A percentile compares a stretch with the other conserved stretches of the same genome.
These are phyloP conservation scores for Aleadryas rufinucha DNA, from an alignment of 2,113 vertebrate species.

Conservation along the genomic window DNA sequence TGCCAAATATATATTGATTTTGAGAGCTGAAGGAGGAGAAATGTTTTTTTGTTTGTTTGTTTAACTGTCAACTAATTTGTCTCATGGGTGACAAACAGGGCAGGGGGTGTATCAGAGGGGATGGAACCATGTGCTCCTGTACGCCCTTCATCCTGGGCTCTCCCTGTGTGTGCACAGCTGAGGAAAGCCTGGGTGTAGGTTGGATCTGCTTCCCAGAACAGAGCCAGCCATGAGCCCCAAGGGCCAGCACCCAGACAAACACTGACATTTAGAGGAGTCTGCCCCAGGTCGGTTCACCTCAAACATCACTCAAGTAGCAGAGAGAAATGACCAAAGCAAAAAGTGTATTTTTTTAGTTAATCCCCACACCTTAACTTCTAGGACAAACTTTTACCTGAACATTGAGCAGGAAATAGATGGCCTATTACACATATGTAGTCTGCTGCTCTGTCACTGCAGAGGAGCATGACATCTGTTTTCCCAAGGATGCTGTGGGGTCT, in stretches of 20 bases:
- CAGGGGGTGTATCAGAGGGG: not conserved
- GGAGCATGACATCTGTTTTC: not conserved
- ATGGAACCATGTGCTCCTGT: not conserved
- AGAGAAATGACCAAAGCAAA: not conserved
- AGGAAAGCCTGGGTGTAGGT: not conserved
- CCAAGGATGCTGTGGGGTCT: not conserved
- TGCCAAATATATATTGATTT: not conserved
- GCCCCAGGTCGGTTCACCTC: not conserved
- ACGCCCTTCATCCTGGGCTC: not conserved
- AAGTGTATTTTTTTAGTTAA: not conserved
- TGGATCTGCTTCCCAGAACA: not conserved
- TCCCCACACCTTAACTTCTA: not conserved
- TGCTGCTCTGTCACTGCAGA: not conserved
- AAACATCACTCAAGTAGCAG: not conserved
- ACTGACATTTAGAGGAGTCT: not conserved
- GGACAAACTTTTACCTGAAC: not conserved
- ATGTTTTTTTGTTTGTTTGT: not conserved
- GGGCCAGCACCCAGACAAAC: not conserved
- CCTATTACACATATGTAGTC: not conserved
- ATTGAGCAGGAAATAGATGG: not conserved
- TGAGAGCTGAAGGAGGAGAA: not conserved
- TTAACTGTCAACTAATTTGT: not conserved
- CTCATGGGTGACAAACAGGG: not conserved
- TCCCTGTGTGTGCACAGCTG: not conserved
- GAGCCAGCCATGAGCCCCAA: not conserved